These are phyloP conservation scores for Corapipo altera DNA, from an alignment of 2,113 vertebrate species.

Conservation along the genomic window DNA sequence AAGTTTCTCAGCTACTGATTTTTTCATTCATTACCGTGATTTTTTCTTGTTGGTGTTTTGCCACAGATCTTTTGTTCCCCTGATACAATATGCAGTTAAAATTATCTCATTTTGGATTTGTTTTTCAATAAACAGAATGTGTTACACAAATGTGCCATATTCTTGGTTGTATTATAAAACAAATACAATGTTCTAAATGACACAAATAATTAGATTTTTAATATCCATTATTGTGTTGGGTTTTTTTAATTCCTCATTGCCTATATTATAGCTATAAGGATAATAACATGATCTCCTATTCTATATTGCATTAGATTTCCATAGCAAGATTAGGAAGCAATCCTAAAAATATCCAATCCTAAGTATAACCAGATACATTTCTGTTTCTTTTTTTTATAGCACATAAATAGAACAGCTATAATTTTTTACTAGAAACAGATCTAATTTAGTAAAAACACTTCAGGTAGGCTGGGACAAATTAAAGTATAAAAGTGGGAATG, in stretches of 20 bases:
- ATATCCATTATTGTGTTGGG: not conserved
- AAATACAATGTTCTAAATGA: conserved; percentile 1
- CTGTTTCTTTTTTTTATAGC: not conserved
- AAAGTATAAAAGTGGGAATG: conserved; percentile 30
- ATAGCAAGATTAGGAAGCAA: conserved; percentile 24
- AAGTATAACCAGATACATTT: conserved; percentile 18
- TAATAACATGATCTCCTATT: not conserved
- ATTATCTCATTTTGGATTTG: conserved; percentile 7
- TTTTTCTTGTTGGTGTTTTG: conserved; percentile 14
- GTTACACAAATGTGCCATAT: not conserved
- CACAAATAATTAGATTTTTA: conserved; percentile 47
- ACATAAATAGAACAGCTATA: conserved; percentile 42
- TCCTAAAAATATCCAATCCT: conserved; percentile 13
- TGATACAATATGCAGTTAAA: conserved; percentile 31
- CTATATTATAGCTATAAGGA: not conserved
- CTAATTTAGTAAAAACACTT: conserved; percentile 40
- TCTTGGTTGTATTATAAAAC: not conserved
- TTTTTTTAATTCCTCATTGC: not conserved
- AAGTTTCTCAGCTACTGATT: conserved; percentile 20
- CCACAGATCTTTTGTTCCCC: conserved; percentile 11
- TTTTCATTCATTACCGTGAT: conserved; percentile 32
- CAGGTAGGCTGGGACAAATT: conserved; percentile 51
- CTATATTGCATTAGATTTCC: conserved; percentile 8
- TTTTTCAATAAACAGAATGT: conserved; percentile 33
- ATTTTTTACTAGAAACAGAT: conserved; percentile 42